Base-by-base conservation (phyloP, 2,888 invertebrate genomes). In the Euzophera pinguis region DNA sequence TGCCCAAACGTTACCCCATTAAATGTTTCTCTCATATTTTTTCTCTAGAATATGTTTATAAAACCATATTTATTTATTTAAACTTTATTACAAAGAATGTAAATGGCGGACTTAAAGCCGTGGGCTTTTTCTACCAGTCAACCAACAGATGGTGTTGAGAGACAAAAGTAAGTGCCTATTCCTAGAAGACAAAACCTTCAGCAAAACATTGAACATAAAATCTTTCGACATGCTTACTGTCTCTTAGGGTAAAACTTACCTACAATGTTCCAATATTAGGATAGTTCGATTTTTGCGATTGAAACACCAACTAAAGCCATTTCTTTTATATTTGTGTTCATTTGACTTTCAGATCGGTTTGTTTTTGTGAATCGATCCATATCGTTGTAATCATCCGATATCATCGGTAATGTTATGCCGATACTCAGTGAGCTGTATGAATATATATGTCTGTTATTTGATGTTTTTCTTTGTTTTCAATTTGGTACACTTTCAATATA, bases 261-360 rank as follows among this genome's bases (percentile, higher is more conserved):
- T 64, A 53, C 53, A 51, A 45, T 22, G 5, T 22, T 22, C 22
- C 22, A 3, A 60, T 63, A 64, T 61, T 60, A 60, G 55, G 55
- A 51, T 56, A 43, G 52, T 56, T 57, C 52, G 45, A 53, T 52
- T 54, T 42, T 39, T 48, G 35, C 48, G 48, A 58, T 60, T 63
- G 60, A 63, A 61, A 56, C 50, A 55, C 58, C 56, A 61, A 60
- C 43, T 35, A 50, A 17, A 43, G 6, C 41, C 34, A 50, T 50
- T 27, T 43, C 32, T 17, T 6, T 42, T 50, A 42, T 50, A 50
- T 43, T 16, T 42, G 42, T 50, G 42, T 50, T 43, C 41, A 42
- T 50, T 50, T 35, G 42, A 42, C 42, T 50, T 50, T 50, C 14
- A 7, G n/a, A 42, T 34, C 5, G 41, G 32, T 12, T 42, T 50